phyloP scores from a whole-genome alignment of 2,888 invertebrate genomes.

The Gisinianus flammeolus region DNA sequence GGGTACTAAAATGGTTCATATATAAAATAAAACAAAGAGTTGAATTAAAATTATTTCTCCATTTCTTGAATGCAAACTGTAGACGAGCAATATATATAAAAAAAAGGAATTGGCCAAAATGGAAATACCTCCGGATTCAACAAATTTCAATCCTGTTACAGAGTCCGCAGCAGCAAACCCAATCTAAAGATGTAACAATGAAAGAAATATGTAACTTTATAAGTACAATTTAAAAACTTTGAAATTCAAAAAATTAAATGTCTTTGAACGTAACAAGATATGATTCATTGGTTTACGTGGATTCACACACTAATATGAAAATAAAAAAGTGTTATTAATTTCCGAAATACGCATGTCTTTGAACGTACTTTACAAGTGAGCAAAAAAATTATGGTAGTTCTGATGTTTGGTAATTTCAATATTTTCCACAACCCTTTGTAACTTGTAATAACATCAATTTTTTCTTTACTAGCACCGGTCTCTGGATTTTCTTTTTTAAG shows the following conservation, averaged over 20 bases:
- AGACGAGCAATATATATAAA: too few species aligned
- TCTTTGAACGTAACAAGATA: too few species aligned
- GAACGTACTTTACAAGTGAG: constrained; percentile 84
- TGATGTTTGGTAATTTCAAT: constrained; percentile 80
- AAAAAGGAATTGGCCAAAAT: too few species aligned
- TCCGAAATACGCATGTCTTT: not conserved
- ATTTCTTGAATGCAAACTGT: too few species aligned
- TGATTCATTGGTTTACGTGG: too few species aligned
- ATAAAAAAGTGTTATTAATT: not conserved
- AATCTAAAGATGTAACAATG: constrained; percentile 67
- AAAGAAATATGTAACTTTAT: constrained; percentile 23
- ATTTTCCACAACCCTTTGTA: constrained; percentile 84
- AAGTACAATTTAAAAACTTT: too few species aligned
- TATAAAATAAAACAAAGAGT: too few species aligned
- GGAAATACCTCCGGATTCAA: constrained; percentile 95
- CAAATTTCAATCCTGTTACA: constrained; percentile 90
- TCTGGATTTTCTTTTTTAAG: constrained; percentile 78
- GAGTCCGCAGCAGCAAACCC: constrained; percentile 96
- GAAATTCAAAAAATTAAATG: too few species aligned
- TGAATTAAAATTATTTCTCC: too few species aligned
- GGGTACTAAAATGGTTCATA: too few species aligned
- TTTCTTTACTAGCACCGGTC: constrained; percentile 63
- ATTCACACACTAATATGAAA: too few species aligned
- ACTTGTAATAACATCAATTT: constrained; percentile 69
- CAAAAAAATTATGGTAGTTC: constrained; percentile 77